phyloP scores from a whole-genome alignment of 2,113 vertebrate genomes.

The Semicossyphus pulcher region DNA sequence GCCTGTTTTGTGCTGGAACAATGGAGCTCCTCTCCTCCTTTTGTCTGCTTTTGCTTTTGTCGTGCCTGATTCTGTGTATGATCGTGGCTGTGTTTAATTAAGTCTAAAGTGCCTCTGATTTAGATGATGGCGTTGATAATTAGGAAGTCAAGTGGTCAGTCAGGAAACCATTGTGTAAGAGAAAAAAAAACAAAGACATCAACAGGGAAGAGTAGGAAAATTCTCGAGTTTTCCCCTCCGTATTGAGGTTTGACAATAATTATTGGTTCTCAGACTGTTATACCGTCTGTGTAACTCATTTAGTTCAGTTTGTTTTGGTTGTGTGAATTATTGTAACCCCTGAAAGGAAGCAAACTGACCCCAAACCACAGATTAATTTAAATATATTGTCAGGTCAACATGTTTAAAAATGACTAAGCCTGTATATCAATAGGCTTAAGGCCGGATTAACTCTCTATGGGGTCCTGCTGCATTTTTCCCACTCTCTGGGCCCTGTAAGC shows the following conservation, averaged over 20 bases:
- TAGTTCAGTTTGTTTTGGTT: conserved; percentile 1
- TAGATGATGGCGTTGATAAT: conserved; percentile 41
- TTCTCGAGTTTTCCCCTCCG: not conserved
- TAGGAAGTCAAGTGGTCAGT: conserved; percentile 60
- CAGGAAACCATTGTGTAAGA: not conserved
- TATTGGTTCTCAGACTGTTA: not conserved
- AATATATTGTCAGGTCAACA: conserved; percentile 12
- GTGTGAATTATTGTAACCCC: not conserved
- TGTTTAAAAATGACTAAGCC: not conserved
- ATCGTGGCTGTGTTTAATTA: conserved; percentile 73
- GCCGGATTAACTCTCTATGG: not conserved
- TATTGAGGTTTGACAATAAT: not conserved
- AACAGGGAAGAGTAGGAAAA: not conserved
- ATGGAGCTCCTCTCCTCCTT: conserved; percentile 59
- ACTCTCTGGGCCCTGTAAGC: not conserved
- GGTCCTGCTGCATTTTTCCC: not conserved
- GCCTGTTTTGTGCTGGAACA: conserved; percentile 57
- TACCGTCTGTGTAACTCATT: not conserved
- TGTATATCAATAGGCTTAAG: not conserved
- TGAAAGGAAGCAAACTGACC: not conserved
- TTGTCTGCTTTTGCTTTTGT: conserved; percentile 58
- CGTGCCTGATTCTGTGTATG: conserved; percentile 27
- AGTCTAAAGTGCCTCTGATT: conserved; percentile 59
- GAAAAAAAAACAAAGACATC: not conserved
- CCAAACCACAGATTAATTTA: not conserved